Percentiles rank a stretch among this genome's conserved stretches.
phyloP scores from a whole-genome alignment of 2,113 vertebrate genomes.

The Leucopsar rothschildi region DNA sequence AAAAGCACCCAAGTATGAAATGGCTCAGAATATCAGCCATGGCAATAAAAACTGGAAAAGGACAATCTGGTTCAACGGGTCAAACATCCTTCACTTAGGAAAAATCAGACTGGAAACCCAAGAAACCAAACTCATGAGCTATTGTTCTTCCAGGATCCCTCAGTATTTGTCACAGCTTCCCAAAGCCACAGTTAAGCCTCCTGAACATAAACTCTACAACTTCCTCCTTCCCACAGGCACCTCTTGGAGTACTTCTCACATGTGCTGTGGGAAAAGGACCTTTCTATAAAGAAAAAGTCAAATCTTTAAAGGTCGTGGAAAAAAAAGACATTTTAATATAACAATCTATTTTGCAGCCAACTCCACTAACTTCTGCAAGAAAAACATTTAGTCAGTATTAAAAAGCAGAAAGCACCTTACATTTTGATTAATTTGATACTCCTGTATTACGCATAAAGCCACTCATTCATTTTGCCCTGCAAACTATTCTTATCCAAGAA shows the following conservation, averaged over 20 bases:
- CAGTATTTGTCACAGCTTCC: background rate
- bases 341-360: background rate
- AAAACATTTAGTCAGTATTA: conserved; percentile 48
- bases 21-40: background rate
- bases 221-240: background rate
- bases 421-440: conserved; percentile 65
- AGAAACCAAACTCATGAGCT: background rate
- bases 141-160: background rate
- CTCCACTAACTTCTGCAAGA: background rate
- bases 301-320: rapidly evolving
- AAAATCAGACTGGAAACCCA: background rate
- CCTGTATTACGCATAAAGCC: conserved; percentile 44
- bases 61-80: background rate
- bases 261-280: background rate
- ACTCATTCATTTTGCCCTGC: conserved; percentile 45
- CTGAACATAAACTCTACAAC: background rate
- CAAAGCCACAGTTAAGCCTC: background rate
- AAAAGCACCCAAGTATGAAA: background rate
- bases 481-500: conserved; percentile 55
- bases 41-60: background rate
- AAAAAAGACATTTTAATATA: background rate
- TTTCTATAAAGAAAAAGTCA: background rate
- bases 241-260: background rate
- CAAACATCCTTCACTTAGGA: background rate
- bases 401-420: conserved; percentile 42